These are phyloP conservation scores for Ifrita kowaldi DNA, from an alignment of 2,113 vertebrate genomes.

Conservation along the genomic window DNA sequence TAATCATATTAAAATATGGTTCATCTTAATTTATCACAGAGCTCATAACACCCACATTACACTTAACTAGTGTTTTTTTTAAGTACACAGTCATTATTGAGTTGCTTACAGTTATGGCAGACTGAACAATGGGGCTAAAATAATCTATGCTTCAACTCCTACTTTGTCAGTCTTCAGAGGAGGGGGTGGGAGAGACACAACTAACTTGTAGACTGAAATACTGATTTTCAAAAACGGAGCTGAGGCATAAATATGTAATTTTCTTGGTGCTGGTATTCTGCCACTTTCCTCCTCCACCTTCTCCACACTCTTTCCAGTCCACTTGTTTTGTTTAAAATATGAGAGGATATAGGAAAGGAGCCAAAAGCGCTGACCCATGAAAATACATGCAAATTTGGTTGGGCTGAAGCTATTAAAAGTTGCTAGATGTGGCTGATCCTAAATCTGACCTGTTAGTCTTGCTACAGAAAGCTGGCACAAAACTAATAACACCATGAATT, in stretches of 20 bases:
- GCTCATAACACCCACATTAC: not conserved
- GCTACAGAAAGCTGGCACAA: not conserved
- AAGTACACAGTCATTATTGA: not conserved
- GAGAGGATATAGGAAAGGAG: not conserved
- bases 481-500: not conserved
- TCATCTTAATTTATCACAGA: not conserved
- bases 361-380: not conserved
- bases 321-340: not conserved
- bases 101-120: not conserved
- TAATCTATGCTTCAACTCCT: not conserved
- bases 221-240: not conserved
- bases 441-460: not conserved
- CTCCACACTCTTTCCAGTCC: not conserved
- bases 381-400: not conserved
- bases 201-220: not conserved
- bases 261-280: not conserved
- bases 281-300: not conserved
- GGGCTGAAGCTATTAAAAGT: conserved; percentile 2
- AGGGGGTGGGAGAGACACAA: not conserved
- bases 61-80: not conserved
- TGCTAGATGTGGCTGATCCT: not conserved
- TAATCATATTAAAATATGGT: not conserved
- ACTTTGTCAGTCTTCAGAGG: not conserved
- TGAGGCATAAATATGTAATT: not conserved
- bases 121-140: not conserved